A percentile compares a stretch with the other conserved stretches of the same genome.
Conservation (phyloP, 2,797 vertebrate species). For the Acrossocheilus fasciatus region DNA sequence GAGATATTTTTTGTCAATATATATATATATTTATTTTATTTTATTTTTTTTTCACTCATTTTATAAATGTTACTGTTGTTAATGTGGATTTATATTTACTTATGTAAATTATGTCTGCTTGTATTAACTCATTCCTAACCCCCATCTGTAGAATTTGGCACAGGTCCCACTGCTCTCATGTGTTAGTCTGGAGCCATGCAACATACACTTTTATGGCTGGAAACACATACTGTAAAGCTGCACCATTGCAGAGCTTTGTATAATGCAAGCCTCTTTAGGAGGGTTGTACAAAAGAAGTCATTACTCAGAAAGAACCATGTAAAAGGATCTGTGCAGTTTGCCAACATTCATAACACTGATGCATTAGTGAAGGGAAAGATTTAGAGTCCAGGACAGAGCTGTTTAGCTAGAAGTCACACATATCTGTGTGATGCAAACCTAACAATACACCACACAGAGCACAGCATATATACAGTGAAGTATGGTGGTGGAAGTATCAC, state of each 20-base stretch:
- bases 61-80: background rate
- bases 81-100: background rate
- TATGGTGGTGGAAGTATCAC: background rate
- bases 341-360: slow-evolving; percentile 16
- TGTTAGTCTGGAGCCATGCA: background rate
- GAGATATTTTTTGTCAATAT: background rate
- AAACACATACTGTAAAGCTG: slow-evolving; percentile 1
- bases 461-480: background rate
- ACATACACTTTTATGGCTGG: background rate
- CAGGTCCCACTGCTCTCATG: background rate
- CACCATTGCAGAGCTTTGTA: background rate
- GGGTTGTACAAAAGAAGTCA: slow-evolving; percentile 1
- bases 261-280: background rate
- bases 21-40: too few relatives aligned
- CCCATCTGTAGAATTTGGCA: background rate
- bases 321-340: slow-evolving; percentile 29
- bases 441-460: background rate
- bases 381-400: slow-evolving; percentile 13
- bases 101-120: background rate
- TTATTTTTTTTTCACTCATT: background rate
- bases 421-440: slow-evolving; percentile 6
- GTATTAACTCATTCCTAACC: background rate
- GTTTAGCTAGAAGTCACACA: slow-evolving; percentile 12
- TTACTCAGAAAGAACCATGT: slow-evolving; percentile 30
- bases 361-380: background rate